Evolutionary conservation across 2,797 vertebrate genomes (phyloP).

Genomic region (Anguilla megastoma): DNA sequence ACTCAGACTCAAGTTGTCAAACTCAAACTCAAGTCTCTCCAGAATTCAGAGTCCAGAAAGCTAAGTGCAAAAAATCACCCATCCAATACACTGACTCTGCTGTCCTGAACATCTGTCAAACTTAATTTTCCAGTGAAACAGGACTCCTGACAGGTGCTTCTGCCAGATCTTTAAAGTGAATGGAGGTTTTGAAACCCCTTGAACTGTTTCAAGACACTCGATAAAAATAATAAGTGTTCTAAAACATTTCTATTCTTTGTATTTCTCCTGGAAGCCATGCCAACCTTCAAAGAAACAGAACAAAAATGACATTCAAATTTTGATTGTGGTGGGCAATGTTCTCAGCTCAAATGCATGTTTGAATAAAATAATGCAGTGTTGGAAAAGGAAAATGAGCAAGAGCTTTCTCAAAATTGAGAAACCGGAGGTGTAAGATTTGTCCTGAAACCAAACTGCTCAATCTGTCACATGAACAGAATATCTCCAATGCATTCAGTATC

Average conservation of each 20-base stretch:
- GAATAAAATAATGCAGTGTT: not conserved
- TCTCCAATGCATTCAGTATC: not conserved
- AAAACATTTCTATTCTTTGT: not conserved
- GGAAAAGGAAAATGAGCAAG: not conserved
- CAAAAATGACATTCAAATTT: not conserved
- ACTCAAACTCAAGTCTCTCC: not conserved
- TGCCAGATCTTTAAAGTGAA: not conserved
- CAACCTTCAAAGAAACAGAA: not conserved
- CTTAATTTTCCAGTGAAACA: not conserved
- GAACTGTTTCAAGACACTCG: not conserved
- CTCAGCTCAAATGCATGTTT: not conserved
- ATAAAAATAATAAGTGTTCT: not conserved
- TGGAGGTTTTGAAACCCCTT: not conserved
- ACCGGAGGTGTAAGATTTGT: not conserved
- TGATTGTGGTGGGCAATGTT: not conserved
- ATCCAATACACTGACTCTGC: conserved; percentile 41
- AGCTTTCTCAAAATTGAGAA: not conserved
- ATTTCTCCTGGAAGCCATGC: not conserved
- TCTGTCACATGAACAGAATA: not conserved
- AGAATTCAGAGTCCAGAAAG: not conserved
- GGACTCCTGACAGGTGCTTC: not conserved
- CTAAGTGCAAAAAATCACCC: not conserved
- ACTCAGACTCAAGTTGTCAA: not conserved
- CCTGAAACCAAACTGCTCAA: not conserved
- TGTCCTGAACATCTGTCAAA: conserved; percentile 29